Percentiles rank a stretch among this genome's conserved stretches.
Evolutionary conservation across 2,797 vertebrate genomes (phyloP).

Genomic region (Lycodopsis pacificus): DNA sequence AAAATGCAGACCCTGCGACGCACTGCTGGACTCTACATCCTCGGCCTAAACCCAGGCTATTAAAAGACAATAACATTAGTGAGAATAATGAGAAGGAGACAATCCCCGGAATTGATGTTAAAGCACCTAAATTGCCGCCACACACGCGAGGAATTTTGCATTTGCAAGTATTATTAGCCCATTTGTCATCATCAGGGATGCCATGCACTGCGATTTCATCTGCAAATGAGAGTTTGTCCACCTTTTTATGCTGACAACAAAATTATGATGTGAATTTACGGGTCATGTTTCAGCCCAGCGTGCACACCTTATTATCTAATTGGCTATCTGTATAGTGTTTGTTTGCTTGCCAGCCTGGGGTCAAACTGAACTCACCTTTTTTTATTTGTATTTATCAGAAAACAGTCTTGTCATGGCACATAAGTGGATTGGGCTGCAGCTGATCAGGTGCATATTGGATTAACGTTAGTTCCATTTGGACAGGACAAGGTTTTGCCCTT

Average conservation of each 20-base stretch:
- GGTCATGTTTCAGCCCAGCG: conserved; percentile 4
- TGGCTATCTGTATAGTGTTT: conserved; percentile 11
- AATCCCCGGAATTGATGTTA: conserved; percentile 23
- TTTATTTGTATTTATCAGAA: neutral
- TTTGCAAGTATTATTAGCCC: conserved; percentile 38
- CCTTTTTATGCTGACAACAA: conserved; percentile 20
- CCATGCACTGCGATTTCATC: neutral
- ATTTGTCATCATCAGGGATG: conserved; percentile 34
- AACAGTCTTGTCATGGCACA: conserved; percentile 17
- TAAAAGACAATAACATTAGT: conserved; percentile 21
- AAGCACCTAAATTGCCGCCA: conserved; percentile 29
- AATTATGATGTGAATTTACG: conserved; percentile 14
- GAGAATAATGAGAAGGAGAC: conserved; percentile 26
- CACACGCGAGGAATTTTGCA: conserved; percentile 14
- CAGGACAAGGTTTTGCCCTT: conserved; percentile 19
- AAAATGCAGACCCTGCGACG: conserved; percentile 30
- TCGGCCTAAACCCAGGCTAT: neutral
- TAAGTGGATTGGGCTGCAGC: conserved; percentile 24
- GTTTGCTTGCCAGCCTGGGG: conserved; percentile 6
- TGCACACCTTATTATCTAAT: conserved; percentile 3
- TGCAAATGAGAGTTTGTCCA: conserved; percentile 24
- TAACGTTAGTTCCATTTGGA: conserved; percentile 13
- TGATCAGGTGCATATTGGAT: conserved; percentile 33
- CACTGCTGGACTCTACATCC: conserved; percentile 27
- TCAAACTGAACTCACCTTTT: conserved; percentile 1